Percentiles rank a stretch among this genome's conserved stretches.
These are phyloP conservation scores for Tyto alba DNA, from an alignment of 2,113 vertebrate species.

Conservation along the genomic window DNA sequence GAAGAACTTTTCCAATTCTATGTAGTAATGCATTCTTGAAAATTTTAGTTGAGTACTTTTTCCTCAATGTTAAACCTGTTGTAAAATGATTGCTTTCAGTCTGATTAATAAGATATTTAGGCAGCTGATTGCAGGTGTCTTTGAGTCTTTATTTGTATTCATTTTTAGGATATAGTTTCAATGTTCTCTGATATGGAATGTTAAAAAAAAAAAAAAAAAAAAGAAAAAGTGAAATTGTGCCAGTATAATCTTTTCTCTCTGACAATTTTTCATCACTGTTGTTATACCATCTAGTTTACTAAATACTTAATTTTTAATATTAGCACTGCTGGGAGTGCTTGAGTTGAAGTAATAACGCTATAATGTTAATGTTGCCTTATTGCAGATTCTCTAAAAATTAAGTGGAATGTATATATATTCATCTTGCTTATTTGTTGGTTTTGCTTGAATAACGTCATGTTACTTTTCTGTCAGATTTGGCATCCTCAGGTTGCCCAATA, in stretches of 20 bases:
- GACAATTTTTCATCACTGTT: neutral
- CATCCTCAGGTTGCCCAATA: neutral
- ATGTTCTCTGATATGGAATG: neutral
- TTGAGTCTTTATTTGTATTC: neutral
- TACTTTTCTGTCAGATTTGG: neutral
- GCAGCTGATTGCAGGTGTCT: neutral
- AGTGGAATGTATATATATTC: neutral
- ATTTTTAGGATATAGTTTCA: neutral
- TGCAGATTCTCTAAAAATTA: neutral
- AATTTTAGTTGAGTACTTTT: neutral
- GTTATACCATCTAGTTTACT: neutral
- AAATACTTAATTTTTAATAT: neutral
- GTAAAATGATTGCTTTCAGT: neutral
- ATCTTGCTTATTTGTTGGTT: neutral
- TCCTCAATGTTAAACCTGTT: neutral
- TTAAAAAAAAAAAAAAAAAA: neutral
- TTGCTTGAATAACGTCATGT: neutral
- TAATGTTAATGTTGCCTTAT: too few relatives aligned
- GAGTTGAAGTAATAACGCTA: neutral
- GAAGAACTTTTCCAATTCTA: neutral
- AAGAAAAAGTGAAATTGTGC: neutral
- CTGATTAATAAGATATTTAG: neutral
- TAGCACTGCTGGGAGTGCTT: neutral
- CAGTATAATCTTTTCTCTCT: neutral
- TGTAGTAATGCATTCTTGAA: neutral